Evolutionary conservation across 2,888 invertebrate genomes (phyloP).

Genomic region (Fragum sueziense): DNA sequence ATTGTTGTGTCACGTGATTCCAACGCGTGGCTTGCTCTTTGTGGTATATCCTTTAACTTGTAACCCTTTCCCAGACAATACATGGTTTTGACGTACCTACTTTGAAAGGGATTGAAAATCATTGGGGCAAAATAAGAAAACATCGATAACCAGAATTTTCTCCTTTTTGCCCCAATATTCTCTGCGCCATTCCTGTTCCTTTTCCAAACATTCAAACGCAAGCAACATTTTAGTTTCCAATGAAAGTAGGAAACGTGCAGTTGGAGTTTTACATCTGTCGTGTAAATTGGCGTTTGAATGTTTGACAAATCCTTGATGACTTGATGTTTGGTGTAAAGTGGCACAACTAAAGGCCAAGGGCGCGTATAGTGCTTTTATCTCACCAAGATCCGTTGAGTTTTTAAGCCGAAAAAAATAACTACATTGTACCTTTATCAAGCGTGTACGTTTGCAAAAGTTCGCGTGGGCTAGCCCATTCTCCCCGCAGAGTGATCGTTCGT

Average conservation of each 20-base stretch:
- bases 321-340: too few relatives aligned
- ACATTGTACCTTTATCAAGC: too few relatives aligned
- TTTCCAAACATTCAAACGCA: background rate
- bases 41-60: background rate
- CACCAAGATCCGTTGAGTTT: too few relatives aligned
- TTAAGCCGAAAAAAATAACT: too few relatives aligned
- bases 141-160: background rate
- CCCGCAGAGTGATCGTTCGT: too few relatives aligned
- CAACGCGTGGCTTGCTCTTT: background rate
- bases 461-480: too few relatives aligned
- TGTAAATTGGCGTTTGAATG: too few relatives aligned
- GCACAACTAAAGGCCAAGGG: too few relatives aligned
- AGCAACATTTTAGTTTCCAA: background rate
- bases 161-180: background rate
- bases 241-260: background rate
- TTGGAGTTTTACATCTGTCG: background rate
- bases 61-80: background rate
- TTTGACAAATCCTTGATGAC: too few relatives aligned
- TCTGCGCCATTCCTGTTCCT: background rate
- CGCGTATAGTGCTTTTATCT: too few relatives aligned
- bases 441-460: too few relatives aligned
- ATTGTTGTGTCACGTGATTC: too few relatives aligned
- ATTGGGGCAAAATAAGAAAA: background rate
- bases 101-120: background rate
- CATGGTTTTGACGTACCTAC: background rate